Percentiles rank a stretch among this genome's conserved stretches.
phyloP scores from a whole-genome alignment of 2,797 vertebrate species.

The Scolopax rusticola region DNA sequence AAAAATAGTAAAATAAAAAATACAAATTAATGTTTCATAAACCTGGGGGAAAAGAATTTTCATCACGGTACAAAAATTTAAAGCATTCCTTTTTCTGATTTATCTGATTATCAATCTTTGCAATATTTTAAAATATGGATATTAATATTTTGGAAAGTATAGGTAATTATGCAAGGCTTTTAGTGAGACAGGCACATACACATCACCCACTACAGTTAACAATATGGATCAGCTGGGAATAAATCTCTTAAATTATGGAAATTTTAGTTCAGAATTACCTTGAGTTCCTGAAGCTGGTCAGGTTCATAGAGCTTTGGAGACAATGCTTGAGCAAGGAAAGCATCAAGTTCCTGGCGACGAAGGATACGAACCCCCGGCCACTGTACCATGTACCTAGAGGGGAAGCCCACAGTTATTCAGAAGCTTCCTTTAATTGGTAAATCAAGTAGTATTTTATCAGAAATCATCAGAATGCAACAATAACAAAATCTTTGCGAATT shows the following conservation, averaged over 20 bases:
- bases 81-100: conserved; percentile 97
- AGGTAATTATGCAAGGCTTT: background rate
- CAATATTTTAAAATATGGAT: background rate
- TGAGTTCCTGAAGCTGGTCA: conserved; percentile 97
- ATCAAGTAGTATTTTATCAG: background rate
- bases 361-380: conserved; percentile 96
- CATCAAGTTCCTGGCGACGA: conserved; percentile 95
- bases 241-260: background rate
- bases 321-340: conserved; percentile 95
- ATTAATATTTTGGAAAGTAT: background rate
- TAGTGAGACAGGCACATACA: background rate
- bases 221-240: background rate
- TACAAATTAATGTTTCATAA: conserved; percentile 89
- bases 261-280: conserved; percentile 82
- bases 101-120: background rate
- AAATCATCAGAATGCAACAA: background rate
- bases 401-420: background rate
- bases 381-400: conserved; percentile 94
- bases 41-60: conserved; percentile 89
- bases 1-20: conserved; percentile 93
- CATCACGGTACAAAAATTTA: conserved; percentile 86
- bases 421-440: background rate
- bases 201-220: background rate
- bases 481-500: background rate
- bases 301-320: conserved; percentile 97